Evolutionary conservation across 2,797 vertebrate genomes (phyloP), one percentile per base, ranked within the genome.

Genomic region (Schizothorax lantsangensis): DNA sequence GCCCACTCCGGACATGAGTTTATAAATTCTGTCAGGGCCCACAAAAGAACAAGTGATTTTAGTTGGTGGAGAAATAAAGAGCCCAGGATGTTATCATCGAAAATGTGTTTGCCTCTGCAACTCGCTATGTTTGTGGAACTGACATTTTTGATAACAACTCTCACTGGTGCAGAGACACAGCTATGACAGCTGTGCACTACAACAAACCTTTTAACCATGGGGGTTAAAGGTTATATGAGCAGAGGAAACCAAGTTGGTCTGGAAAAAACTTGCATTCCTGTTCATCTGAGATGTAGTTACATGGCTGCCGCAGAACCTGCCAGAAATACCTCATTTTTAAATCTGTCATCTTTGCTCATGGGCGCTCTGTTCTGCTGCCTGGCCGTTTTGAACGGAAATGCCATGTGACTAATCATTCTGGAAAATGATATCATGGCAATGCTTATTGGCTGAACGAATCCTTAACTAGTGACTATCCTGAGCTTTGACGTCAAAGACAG

Each of bases 1-100:
- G 52, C 74, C 71, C 71, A 64, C 47, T 75, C 36, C 33, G 15
- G 64, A 45, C 14, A 49, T 64, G 36, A 72, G 26, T 84, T 74
- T 79, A 79, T 74, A 57, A 84, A 81, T 79, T 38, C 80, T 83
- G 84, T 84, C 84, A 84, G 82, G 11, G 43, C 33, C 72, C 19
- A 80, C 38, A 83, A 83, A 89, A 47, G 52, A 73, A 78, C 69
- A 72, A 79, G 59, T 69, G 43, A 84, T 84, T 77, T 69, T 7
- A 59, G 19, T 47, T 71, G 30, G 36, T 40, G 54, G 77, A 78
- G 23, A 84, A 84, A 75, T 57, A n/a, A 86, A 64, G 66, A 77
- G 49, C 45, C 14, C 66, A 74, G 40, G 59, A 84, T 66, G 52
- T 62, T 84, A 59, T 86, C 54, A 73, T 49, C 15, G 3, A 45